Percentiles rank a stretch among this genome's conserved stretches.
These are phyloP conservation scores for Carcina quercana DNA, from an alignment of 2,888 invertebrate genomes.

Conservation along the genomic window DNA sequence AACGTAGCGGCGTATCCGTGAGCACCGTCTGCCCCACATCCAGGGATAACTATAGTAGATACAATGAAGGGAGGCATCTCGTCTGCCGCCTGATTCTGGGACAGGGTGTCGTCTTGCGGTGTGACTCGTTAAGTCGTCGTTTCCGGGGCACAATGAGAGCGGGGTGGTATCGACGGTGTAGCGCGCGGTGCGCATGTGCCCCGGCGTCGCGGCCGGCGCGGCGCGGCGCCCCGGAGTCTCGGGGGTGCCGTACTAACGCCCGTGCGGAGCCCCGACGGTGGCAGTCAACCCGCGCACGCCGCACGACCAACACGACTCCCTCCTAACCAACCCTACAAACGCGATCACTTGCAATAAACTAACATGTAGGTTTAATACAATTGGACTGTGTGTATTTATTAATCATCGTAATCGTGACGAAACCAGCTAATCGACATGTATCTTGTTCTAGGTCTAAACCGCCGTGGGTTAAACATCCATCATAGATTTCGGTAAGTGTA, in stretches of 20 bases:
- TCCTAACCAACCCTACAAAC: slow-evolving; percentile 15
- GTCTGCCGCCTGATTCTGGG: slow-evolving; percentile 12
- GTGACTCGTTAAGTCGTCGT: slow-evolving; percentile 62
- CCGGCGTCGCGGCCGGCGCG: slow-evolving; percentile 59
- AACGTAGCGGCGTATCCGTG: too few relatives aligned
- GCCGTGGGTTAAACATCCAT: slow-evolving; percentile 31
- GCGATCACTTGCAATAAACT: slow-evolving; percentile 30
- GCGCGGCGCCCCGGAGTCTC: slow-evolving; percentile 68
- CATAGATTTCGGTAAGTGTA: slow-evolving; percentile 44
- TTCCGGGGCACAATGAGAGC: slow-evolving; percentile 65
- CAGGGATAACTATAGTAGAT: too few relatives aligned
- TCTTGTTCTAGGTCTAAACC: slow-evolving; percentile 51
- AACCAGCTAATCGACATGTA: slow-evolving; percentile 29
- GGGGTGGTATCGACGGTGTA: slow-evolving; percentile 64
- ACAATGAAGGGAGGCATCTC: neutral
- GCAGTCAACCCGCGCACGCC: slow-evolving; percentile 52
- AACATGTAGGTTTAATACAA: slow-evolving; percentile 33
- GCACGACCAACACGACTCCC: slow-evolving; percentile 34
- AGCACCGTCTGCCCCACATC: too few relatives aligned
- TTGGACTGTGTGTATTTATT: neutral
- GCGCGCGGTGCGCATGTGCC: slow-evolving; percentile 61
- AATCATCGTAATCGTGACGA: slow-evolving; percentile 3
- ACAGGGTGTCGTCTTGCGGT: slow-evolving; percentile 55
- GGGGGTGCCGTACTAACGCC: slow-evolving; percentile 56
- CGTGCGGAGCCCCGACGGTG: slow-evolving; percentile 44